Base-by-base conservation (phyloP, 1,140 invertebrate genomes). In the Drosophila fuyamai region DNA sequence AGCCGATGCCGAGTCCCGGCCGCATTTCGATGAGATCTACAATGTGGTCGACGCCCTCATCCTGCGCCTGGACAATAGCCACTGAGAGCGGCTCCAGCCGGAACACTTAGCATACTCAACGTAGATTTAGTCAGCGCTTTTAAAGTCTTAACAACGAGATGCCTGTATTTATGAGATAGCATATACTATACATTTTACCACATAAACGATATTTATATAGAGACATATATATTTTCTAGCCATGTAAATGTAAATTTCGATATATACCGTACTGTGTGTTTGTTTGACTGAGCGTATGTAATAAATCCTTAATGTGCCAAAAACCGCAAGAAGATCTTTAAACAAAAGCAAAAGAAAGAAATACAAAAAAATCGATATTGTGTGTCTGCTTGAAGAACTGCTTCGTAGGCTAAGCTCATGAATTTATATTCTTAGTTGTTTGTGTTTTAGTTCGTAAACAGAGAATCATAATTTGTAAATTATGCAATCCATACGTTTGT, bases 21-120 rank as follows among this genome's bases (percentile, higher is more conserved):
- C 97, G 9, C 97, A 98, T 92, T 99, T 99, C 93, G 95, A 96
- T 91, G 96, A 97, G 92, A 97, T 99, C 83, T 96, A 95, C 91
- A 92, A 92, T 54, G 91, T 92, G 29, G 91, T 92, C 14, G 91
- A 92, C 76, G 91, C 91, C 56, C 78, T 92, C 9, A 92, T 92
- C 38, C 55, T 92, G 51, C 91, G 91, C 40, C 81, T 92, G 58
- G 88, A 92, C 48, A 92, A 91, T 74, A 92, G 79, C 85, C 90
- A 92, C 53, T 88, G 61, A 83, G 35, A 44, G 47, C 41, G 51
- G 41, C 50, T 66, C 32, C 67, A 61, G 47, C 58, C 60, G 68
- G 40, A 65, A 62, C 56, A 32, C 50, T 47, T 65, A 71, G 41
- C 66, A 74, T 65, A 78, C 79, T 83, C 83, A 66, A 76, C 40